phyloP scores from a whole-genome alignment of 2,888 invertebrate species.

The Sycophila texana region DNA sequence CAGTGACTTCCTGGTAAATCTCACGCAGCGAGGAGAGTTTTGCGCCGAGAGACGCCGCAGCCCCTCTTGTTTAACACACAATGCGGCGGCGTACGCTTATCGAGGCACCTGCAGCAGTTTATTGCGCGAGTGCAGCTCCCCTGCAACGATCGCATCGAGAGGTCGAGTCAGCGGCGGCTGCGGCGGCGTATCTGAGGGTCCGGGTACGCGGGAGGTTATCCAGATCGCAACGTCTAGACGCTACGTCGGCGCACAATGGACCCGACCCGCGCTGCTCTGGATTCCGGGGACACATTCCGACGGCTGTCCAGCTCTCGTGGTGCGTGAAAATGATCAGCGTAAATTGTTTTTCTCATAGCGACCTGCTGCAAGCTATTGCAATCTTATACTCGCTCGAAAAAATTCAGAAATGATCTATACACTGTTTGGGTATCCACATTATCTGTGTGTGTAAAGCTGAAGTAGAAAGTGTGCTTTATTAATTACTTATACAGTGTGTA shows the following conservation, averaged over 20 bases:
- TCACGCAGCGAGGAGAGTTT: no score
- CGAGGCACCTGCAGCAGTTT: conserved; percentile 13
- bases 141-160: conserved; percentile 12
- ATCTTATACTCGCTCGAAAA: no score
- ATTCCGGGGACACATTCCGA: background rate
- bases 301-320: background rate
- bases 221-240: background rate
- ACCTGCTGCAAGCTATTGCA: background rate
- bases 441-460: no score
- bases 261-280: background rate
- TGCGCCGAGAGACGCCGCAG: no score
- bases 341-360: background rate
- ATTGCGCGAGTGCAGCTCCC: background rate
- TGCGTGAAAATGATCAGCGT: background rate
- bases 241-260: background rate
- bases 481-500: no score
- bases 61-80: background rate
- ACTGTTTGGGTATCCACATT: no score
- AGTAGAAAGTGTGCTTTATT: no score
- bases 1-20: no score
- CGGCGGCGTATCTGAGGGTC: background rate
- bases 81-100: background rate
- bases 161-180: background rate
- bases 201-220: conserved; percentile 1
- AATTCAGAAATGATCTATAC: no score